Conservation (phyloP, 2,888 invertebrate species). For the Noctua comes region DNA sequence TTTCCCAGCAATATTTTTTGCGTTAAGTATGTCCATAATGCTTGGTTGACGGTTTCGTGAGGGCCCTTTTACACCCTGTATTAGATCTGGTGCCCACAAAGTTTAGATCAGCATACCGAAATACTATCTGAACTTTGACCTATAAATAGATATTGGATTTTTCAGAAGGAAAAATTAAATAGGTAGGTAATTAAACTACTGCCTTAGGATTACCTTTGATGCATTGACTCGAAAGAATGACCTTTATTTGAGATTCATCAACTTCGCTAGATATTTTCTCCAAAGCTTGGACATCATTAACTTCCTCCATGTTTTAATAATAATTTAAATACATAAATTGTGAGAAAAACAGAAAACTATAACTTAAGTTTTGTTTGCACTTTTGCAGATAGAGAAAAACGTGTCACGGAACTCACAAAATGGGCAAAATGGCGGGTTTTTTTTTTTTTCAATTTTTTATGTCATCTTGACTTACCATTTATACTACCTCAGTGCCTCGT, state of each 20-base stretch:
- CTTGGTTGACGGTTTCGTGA: too few relatives aligned
- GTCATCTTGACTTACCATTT: neutral
- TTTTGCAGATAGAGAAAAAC: neutral
- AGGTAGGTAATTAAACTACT: neutral
- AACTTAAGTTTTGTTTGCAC: neutral
- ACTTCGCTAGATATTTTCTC: constrained; percentile 79
- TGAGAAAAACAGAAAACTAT: neutral
- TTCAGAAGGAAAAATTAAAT: neutral
- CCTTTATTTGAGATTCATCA: constrained; percentile 79
- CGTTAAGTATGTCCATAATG: too few relatives aligned
- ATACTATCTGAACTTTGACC: neutral
- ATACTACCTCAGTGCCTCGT: neutral
- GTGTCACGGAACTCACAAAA: constrained; percentile 1
- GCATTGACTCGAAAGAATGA: constrained; percentile 79
- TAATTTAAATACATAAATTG: neutral
- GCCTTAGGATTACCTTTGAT: constrained; percentile 79
- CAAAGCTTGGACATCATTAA: constrained; percentile 76
- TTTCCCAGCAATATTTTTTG: too few relatives aligned
- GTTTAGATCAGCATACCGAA: neutral
- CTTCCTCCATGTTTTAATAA: constrained; percentile 74
- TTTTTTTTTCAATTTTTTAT: neutral
- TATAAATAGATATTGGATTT: neutral
- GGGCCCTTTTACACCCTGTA: too few relatives aligned
- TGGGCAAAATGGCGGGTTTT: constrained; percentile 34
- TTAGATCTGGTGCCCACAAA: neutral